Evolutionary conservation across 2,797 vertebrate genomes (phyloP).

Genomic region (Molothrus ater): DNA sequence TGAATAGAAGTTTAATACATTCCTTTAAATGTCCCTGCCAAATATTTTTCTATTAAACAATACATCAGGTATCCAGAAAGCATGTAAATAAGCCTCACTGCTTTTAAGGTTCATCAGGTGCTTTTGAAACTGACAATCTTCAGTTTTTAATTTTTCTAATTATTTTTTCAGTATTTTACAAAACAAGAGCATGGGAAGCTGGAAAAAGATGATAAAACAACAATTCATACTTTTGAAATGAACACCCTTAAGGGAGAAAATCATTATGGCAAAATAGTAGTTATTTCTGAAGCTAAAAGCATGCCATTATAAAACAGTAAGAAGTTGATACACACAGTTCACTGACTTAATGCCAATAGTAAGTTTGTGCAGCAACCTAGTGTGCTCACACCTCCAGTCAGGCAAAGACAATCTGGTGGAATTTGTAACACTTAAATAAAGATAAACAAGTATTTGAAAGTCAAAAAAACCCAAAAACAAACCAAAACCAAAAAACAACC

Average conservation of each 20-base stretch:
- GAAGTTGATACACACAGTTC: not conserved
- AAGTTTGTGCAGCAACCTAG: not conserved
- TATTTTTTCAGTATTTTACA: not conserved
- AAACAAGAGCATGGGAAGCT: not conserved
- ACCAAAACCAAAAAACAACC: not conserved
- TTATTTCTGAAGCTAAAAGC: not conserved
- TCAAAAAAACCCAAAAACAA: not conserved
- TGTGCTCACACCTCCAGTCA: not conserved
- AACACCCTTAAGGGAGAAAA: not conserved
- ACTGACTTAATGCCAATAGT: not conserved
- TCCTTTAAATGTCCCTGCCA: not conserved
- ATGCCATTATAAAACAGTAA: not conserved
- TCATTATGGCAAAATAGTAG: not conserved
- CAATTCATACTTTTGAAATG: not conserved
- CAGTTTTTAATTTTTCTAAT: too few species aligned
- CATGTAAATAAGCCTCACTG: not conserved
- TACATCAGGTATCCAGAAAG: not conserved
- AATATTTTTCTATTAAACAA: not conserved
- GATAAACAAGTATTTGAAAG: slow-evolving; percentile 2
- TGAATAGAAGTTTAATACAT: not conserved
- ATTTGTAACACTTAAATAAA: slow-evolving; percentile 12
- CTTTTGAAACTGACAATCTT: not conserved
- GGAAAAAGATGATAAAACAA: not conserved
- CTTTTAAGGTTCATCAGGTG: not conserved
- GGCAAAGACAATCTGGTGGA: not conserved